phyloP scores from a whole-genome alignment of 1,140 invertebrate genomes.

The Phenacoccus solenopsis region DNA sequence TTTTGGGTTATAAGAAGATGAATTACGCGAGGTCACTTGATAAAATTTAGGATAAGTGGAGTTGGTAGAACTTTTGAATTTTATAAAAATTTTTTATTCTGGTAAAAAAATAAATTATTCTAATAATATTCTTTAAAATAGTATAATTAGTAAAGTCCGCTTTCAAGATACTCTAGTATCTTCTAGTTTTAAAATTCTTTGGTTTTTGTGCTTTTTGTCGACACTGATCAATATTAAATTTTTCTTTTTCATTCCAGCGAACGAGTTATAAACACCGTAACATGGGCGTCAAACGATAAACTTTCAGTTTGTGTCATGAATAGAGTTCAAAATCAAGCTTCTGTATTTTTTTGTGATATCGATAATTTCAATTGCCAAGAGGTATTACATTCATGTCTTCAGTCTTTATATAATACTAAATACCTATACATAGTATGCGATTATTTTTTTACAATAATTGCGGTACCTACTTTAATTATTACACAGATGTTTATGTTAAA shows the following conservation, averaged over 20 bases:
- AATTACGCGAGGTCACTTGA: no score
- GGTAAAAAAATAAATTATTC: no score
- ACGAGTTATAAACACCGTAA: constrained; percentile 55
- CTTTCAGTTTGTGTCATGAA: constrained; percentile 64
- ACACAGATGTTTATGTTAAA: constrained; percentile 30
- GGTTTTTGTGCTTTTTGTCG: background rate
- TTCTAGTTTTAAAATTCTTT: no score
- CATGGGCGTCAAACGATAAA: constrained; percentile 55
- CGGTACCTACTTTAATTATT: background rate
- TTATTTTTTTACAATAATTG: constrained; percentile 16
- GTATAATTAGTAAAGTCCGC: no score
- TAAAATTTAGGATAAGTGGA: no score
- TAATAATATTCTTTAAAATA: no score
- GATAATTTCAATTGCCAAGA: constrained; percentile 36
- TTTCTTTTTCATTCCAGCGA: constrained; percentile 32
- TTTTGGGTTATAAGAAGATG: no score
- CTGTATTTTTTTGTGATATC: constrained; percentile 41
- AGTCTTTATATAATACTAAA: no score
- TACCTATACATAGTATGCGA: background rate
- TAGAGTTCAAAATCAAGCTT: constrained; percentile 61
- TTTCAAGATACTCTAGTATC: no score
- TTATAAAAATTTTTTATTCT: no score
- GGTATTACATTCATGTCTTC: constrained; percentile 27
- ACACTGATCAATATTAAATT: background rate
- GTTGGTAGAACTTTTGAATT: no score